Conservation (phyloP, 2,797 vertebrate genomes). For the Brachymystax lenok region DNA sequence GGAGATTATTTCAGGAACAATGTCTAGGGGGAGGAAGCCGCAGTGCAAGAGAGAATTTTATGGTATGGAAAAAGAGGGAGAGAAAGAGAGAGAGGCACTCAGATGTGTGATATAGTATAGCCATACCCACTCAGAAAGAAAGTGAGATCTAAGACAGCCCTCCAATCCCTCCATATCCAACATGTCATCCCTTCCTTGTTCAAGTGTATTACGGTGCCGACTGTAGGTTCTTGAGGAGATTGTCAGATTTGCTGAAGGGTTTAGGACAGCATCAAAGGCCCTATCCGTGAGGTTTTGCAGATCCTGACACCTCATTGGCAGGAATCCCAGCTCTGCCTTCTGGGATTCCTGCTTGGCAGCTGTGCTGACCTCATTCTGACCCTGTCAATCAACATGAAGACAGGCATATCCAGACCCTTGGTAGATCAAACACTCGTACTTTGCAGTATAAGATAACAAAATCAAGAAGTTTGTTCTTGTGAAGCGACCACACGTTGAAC, state of each 20-base stretch:
- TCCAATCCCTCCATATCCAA: too few species aligned
- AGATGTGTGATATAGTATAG: too few species aligned
- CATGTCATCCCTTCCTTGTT: slow-evolving; percentile 31
- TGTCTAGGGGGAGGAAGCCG: slow-evolving; percentile 55
- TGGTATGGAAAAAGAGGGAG: slow-evolving; percentile 35
- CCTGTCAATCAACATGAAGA: slow-evolving; percentile 26
- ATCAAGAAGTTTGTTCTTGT: background rate
- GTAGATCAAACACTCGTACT: background rate
- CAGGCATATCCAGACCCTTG: slow-evolving; percentile 31
- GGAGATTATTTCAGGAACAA: slow-evolving; percentile 73
- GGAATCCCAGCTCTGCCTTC: slow-evolving; percentile 30
- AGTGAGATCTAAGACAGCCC: too few species aligned
- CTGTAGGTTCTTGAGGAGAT: slow-evolving; percentile 40
- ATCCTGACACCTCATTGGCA: slow-evolving; percentile 56
- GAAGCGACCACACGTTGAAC: background rate
- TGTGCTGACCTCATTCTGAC: slow-evolving; percentile 18
- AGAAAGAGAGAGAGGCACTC: too few species aligned
- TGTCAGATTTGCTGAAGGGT: slow-evolving; percentile 54
- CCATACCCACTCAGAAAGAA: too few species aligned
- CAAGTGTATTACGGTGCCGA: slow-evolving; percentile 42
- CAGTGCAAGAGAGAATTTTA: slow-evolving; percentile 46
- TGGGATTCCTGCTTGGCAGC: slow-evolving; percentile 26
- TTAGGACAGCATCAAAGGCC: slow-evolving; percentile 56
- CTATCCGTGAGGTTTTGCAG: slow-evolving; percentile 47
- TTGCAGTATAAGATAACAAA: background rate